Conservation (phyloP, 2,888 invertebrate species). For the Tipula confusa region DNA sequence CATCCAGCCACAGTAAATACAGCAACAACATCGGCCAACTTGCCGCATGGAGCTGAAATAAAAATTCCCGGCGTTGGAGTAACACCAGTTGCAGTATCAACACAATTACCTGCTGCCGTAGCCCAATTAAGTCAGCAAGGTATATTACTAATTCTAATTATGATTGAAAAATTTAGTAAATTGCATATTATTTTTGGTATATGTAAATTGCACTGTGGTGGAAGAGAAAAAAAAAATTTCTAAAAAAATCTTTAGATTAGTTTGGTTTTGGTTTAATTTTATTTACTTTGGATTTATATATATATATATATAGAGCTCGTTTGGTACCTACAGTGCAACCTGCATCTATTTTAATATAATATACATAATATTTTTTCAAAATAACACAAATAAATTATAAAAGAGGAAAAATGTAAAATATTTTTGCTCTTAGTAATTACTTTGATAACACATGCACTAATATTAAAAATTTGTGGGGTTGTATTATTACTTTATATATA, state of each 20-base stretch:
- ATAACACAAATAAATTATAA: neutral
- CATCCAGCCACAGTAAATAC: constrained; percentile 20
- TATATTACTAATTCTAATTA: constrained; percentile 39
- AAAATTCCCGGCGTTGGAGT: constrained; percentile 57
- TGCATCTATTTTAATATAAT: constrained; percentile 21
- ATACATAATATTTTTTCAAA: neutral
- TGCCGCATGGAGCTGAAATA: constrained; percentile 54
- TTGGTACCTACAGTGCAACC: constrained; percentile 28
- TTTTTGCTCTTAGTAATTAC: constrained; percentile 27
- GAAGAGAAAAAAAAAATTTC: neutral
- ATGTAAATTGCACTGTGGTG: constrained; percentile 30
- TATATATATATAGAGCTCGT: constrained; percentile 13
- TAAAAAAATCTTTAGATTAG: neutral
- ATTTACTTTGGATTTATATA: neutral
- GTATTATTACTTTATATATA: constrained; percentile 41
- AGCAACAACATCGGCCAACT: constrained; percentile 37
- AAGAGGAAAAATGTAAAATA: neutral
- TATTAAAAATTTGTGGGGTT: constrained; percentile 33
- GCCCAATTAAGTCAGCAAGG: constrained; percentile 59
- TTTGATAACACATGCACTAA: constrained; percentile 31
- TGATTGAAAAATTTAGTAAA: neutral
- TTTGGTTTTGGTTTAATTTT: neutral
- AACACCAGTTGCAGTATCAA: constrained; percentile 59
- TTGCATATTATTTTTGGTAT: constrained; percentile 5
- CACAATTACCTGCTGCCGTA: constrained; percentile 58